Conservation (phyloP, 2,888 invertebrate species). For the Amiota communis region DNA sequence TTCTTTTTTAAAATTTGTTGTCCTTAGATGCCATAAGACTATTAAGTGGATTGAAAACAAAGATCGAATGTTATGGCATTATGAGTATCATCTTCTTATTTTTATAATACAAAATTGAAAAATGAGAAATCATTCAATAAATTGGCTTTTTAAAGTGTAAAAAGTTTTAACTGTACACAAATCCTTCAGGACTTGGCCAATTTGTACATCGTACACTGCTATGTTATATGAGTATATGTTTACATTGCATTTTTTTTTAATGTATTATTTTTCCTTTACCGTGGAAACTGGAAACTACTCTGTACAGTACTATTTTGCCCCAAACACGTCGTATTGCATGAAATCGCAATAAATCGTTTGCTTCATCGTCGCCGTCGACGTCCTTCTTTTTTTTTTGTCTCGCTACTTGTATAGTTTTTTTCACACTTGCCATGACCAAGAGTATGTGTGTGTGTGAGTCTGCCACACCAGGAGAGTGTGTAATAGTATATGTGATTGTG, state of each 20-base stretch:
- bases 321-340: constrained; percentile 21
- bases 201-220: neutral
- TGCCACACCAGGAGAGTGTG: neutral
- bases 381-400: constrained; percentile 2
- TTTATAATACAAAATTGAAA: neutral
- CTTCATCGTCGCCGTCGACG: neutral
- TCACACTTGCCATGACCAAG: constrained; percentile 15
- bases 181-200: constrained; percentile 8
- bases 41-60: no score
- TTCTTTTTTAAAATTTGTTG: no score
- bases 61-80: no score
- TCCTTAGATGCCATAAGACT: no score
- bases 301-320: neutral
- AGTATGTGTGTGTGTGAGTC: neutral
- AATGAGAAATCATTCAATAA: neutral
- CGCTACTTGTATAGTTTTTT: neutral
- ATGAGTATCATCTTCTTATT: neutral
- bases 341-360: constrained; percentile 16
- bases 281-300: no score
- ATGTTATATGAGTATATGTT: neutral
- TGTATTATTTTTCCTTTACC: neutral
- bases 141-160: neutral
- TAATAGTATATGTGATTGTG: neutral
- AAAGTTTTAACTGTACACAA: neutral
- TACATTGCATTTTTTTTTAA: neutral